Base-by-base conservation (phyloP, 2,888 invertebrate species). In the Norana najaformis region DNA sequence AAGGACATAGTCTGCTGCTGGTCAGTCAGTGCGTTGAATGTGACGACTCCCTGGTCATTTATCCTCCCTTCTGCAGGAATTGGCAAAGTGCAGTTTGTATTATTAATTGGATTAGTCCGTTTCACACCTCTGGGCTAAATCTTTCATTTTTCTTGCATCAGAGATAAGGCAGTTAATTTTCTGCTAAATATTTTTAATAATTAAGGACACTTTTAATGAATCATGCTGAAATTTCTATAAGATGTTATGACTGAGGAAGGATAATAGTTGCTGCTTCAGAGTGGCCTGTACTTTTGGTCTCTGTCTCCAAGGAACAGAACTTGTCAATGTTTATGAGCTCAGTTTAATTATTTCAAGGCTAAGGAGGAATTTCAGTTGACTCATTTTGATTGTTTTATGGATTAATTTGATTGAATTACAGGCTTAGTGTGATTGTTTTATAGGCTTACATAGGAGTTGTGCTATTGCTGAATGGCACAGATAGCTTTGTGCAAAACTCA, bases 31-130 rank as follows among this genome's bases (percentile, higher is more conserved):
- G 53, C 30, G 53, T 30, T 53, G 30, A 53, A 53, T 53, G 23
- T 69, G 69, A 69, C n/a, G n/a, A 69, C n/a, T n/a, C 8, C 4
- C 8, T 11, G 69, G n/a, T 69, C n/a, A 69, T n/a, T 69, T 69
- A 69, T 69, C 69, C 6, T 30, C 69, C 3, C 69, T 69, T 69
- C 30, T 69, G 8, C 69, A 47, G 69, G 30, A n/a, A n/a, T n/a
- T 69, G 69, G 69, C 69, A 69, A n/a, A 69, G 69, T 69, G 69
- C n/a, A 69, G n/a, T n/a, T n/a, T n/a, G n/a, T 69, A n/a, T 47
- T 69, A 69, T 69, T 69, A 69, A 69, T 69, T 69, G 69, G 69
- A n/a, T n/a, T 69, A n/a, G 30, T 8, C 69, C 30, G 30, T n/a
- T 69, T 69, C 69, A 69, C 8, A 69, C 30, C 69, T 69, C 11